Conservation (phyloP, 2,113 vertebrate genomes). For the Chunga burmeisteri region DNA sequence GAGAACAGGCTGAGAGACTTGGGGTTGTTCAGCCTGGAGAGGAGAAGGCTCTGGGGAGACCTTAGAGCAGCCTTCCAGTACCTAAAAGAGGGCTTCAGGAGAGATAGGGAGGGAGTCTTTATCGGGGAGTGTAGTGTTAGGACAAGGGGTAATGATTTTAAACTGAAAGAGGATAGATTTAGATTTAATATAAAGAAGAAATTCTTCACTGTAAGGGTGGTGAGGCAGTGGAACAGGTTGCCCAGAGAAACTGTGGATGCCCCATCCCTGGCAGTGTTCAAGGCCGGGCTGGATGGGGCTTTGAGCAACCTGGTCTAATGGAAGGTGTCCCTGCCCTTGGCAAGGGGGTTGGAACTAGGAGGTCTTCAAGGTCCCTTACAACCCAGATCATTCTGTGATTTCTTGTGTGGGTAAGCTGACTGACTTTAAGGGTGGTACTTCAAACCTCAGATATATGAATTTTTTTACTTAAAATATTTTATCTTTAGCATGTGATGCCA, state of each 20-base stretch:
- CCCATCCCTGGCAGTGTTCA: not conserved
- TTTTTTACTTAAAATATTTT: not conserved
- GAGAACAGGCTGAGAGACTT: not conserved
- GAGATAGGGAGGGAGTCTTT: not conserved
- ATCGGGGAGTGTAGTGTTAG: not conserved
- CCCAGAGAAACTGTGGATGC: not conserved
- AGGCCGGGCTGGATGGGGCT: not conserved
- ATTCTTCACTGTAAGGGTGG: not conserved
- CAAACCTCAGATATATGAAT: not conserved
- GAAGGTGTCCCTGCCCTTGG: not conserved
- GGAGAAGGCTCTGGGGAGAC: not conserved
- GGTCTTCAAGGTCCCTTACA: not conserved
- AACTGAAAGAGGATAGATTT: not conserved
- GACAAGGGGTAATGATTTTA: not conserved
- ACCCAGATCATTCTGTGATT: not conserved
- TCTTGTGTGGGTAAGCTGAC: not conserved
- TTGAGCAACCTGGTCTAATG: not conserved
- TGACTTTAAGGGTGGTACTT: not conserved
- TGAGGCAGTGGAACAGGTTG: not conserved
- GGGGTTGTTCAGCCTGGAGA: not conserved
- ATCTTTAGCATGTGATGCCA: slow-evolving; percentile 82
- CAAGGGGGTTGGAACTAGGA: not conserved
- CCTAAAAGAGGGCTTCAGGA: not conserved
- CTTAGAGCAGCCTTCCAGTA: not conserved
- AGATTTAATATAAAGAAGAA: not conserved